A percentile compares a stretch with the other conserved stretches of the same genome.
phyloP scores from a whole-genome alignment of 2,888 invertebrate species.

The Phaonia tiefii region DNA sequence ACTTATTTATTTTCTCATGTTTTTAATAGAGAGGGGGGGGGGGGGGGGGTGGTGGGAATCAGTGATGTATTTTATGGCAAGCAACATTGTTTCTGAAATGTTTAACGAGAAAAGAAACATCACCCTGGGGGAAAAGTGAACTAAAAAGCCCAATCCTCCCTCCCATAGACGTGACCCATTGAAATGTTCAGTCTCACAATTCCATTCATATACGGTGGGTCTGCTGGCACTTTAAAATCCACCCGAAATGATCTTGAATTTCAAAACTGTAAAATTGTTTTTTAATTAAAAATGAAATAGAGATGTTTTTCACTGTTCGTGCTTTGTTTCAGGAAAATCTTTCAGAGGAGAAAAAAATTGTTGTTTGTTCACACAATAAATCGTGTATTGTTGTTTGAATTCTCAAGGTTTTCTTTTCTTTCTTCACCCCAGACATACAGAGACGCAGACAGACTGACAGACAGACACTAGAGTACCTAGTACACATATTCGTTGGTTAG shows the following conservation, averaged over 20 bases:
- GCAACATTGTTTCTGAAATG: conserved; percentile 4
- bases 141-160: too few relatives aligned
- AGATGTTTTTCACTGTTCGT: conserved; percentile 21
- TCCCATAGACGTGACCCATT: too few relatives aligned
- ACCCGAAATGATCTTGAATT: conserved; percentile 19
- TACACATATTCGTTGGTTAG: too few relatives aligned
- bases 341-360: conserved; percentile 2
- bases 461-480: conserved; percentile 2
- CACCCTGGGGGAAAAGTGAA: neutral
- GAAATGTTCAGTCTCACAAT: too few relatives aligned
- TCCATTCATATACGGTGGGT: too few relatives aligned
- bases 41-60: neutral
- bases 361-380: conserved; percentile 60
- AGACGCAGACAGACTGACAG: too few relatives aligned
- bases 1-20: neutral
- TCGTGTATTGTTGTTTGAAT: conserved; percentile 53
- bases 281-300: conserved; percentile 34
- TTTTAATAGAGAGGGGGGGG: neutral
- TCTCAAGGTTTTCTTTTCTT: conserved; percentile 58
- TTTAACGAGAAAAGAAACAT: neutral
- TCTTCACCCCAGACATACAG: too few relatives aligned
- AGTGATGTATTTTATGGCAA: neutral
- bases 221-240: too few relatives aligned
- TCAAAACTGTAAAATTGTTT: conserved; percentile 27
- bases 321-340: too few relatives aligned